Evolutionary conservation across 2,888 invertebrate species (phyloP).

Genomic region (Ormyrus nitidulus): DNA sequence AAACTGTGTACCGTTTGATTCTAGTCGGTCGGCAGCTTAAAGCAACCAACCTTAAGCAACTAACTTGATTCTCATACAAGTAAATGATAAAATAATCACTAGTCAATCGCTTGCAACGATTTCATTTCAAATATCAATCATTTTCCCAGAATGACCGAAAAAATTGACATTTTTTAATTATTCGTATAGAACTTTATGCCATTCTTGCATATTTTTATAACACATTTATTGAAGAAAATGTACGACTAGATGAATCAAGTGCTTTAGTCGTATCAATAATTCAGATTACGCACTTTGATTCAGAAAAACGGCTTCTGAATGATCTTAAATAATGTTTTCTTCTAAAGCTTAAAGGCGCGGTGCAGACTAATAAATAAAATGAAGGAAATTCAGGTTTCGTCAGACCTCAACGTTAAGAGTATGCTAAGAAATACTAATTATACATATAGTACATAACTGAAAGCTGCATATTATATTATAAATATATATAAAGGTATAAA

Average conservation of each 20-base stretch:
- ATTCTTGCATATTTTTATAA: not conserved
- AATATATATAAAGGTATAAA: constrained; percentile 62
- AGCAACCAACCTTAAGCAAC: constrained; percentile 39
- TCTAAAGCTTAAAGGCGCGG: constrained; percentile 1
- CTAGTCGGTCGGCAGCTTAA: constrained; percentile 54
- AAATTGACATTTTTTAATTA: too few species aligned
- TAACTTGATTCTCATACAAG: constrained; percentile 40
- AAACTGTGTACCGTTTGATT: constrained; percentile 44
- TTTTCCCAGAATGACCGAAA: not conserved
- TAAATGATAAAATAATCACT: constrained; percentile 22
- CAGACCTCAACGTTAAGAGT: constrained; percentile 73
- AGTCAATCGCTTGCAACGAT: constrained; percentile 32
- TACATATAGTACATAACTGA: constrained; percentile 65
- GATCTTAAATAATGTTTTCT: not conserved
- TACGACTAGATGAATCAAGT: not conserved
- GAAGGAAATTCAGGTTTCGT: constrained; percentile 72
- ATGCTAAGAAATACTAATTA: constrained; percentile 67
- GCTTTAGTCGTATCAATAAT: not conserved
- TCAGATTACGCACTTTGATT: not conserved
- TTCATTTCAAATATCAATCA: constrained; percentile 11
- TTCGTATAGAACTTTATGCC: not conserved
- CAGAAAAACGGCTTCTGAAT: not conserved
- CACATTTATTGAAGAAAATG: not conserved
- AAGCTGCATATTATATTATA: constrained; percentile 64
- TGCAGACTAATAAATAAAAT: constrained; percentile 56